phyloP scores from a whole-genome alignment of 1,140 invertebrate genomes.

The Nephila pilipes region DNA sequence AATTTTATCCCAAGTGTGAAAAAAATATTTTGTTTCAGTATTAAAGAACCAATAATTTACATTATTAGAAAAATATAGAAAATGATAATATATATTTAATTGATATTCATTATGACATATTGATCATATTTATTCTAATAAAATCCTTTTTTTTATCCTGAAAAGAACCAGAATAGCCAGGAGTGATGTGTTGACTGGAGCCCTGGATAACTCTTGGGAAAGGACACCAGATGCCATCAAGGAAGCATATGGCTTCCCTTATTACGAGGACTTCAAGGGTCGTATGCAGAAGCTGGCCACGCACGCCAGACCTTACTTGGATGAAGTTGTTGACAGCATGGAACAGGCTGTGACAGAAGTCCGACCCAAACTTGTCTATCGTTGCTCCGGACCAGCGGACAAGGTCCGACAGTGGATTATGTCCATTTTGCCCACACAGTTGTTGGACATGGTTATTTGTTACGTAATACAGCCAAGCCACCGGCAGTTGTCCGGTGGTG shows the following conservation, averaged over 20 bases:
- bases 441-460: slow-evolving; percentile 76
- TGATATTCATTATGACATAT: too few species aligned
- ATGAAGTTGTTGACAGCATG: slow-evolving; percentile 81
- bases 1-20: too few species aligned
- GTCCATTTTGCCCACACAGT: slow-evolving; percentile 67
- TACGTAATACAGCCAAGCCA: slow-evolving; percentile 64
- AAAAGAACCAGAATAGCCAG: slow-evolving; percentile 80
- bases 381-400: slow-evolving; percentile 64
- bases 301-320: slow-evolving; percentile 78
- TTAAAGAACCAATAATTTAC: too few species aligned
- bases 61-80: too few species aligned
- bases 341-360: slow-evolving; percentile 80
- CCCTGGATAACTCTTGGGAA: slow-evolving; percentile 80
- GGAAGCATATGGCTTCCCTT: slow-evolving; percentile 80
- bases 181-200: slow-evolving; percentile 78
- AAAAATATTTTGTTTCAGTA: too few species aligned
- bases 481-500: slow-evolving; percentile 56
- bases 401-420: slow-evolving; percentile 76
- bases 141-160: background rate
- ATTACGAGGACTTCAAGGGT: slow-evolving; percentile 80
- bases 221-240: slow-evolving; percentile 79
- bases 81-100: too few species aligned
- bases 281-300: slow-evolving; percentile 72
- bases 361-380: slow-evolving; percentile 78
- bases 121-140: background rate